Conservation (phyloP, 2,888 invertebrate species). For the Linyphia triangularis region DNA sequence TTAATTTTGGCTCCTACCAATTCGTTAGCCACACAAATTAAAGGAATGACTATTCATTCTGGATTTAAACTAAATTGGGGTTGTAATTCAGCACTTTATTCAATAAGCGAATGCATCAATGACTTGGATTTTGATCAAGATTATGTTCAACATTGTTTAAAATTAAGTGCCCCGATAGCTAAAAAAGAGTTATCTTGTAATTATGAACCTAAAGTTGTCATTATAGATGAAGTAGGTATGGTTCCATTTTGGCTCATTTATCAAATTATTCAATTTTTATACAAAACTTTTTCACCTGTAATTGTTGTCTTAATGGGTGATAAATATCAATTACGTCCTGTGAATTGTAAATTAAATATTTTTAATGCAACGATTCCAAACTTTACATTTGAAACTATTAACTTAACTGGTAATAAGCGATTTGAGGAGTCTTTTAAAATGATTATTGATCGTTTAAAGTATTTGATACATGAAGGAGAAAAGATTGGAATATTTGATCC, state of each 20-base stretch:
- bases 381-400: neutral
- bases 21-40: conserved; percentile 1
- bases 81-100: neutral
- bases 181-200: neutral
- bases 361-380: neutral
- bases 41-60: conserved; percentile 16
- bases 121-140: neutral
- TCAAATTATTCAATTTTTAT: conserved; percentile 20
- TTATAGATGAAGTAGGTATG: conserved; percentile 43
- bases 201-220: neutral
- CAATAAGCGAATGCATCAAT: neutral
- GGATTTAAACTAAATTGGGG: neutral
- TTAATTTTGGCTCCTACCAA: conserved; percentile 35
- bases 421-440: neutral
- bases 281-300: neutral
- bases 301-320: conserved; percentile 35
- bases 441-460: neutral
- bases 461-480: neutral
- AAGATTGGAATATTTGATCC: neutral
- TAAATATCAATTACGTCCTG: conserved; percentile 21
- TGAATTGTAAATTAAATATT: conserved; percentile 25
- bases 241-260: conserved; percentile 37
- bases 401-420: conserved; percentile 22
- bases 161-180: neutral
- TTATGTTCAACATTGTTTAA: neutral